These are phyloP conservation scores for Lasaia peninsularis DNA, from an alignment of 1,140 invertebrate species.

Conservation along the genomic window DNA sequence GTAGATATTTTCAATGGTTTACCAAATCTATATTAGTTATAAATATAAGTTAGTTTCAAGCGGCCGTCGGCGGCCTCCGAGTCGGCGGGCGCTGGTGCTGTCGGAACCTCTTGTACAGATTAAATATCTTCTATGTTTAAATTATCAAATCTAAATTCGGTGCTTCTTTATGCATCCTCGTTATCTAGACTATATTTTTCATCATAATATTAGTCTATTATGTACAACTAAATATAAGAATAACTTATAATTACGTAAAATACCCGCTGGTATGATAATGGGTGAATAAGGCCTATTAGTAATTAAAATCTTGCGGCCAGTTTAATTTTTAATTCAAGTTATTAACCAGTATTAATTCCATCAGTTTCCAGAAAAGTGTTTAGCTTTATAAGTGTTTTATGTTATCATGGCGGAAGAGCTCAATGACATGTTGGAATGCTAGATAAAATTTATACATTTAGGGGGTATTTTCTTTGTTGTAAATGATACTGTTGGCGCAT, in stretches of 20 bases:
- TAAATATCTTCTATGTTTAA: slow-evolving; percentile 4
- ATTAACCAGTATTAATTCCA: slow-evolving; percentile 5
- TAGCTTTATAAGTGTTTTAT: not conserved
- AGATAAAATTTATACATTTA: slow-evolving; percentile 7
- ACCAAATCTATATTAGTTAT: slow-evolving; percentile 57
- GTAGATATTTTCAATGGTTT: slow-evolving; percentile 52
- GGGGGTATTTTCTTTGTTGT: slow-evolving; percentile 4
- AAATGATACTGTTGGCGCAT: slow-evolving; percentile 22
- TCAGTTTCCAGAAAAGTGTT: not conserved
- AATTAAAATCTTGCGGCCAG: not conserved
- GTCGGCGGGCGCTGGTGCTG: not conserved
- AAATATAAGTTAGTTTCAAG: slow-evolving; percentile 20
- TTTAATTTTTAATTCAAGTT: not conserved
- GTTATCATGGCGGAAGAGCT: not conserved
- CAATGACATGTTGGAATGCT: not conserved
- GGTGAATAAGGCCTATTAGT: not conserved
- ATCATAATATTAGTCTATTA: not conserved
- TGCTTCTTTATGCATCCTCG: slow-evolving; percentile 12
- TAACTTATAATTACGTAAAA: not conserved
- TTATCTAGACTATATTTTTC: slow-evolving; percentile 14
- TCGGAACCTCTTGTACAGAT: not conserved
- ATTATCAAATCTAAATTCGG: slow-evolving; percentile 8
- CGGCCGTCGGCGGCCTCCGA: not conserved
- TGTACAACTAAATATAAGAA: slow-evolving; percentile 9
- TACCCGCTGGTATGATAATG: not conserved